These are phyloP conservation scores for Sapajus apella DNA, from an alignment of 2,113 vertebrate genomes.

Conservation along the genomic window DNA sequence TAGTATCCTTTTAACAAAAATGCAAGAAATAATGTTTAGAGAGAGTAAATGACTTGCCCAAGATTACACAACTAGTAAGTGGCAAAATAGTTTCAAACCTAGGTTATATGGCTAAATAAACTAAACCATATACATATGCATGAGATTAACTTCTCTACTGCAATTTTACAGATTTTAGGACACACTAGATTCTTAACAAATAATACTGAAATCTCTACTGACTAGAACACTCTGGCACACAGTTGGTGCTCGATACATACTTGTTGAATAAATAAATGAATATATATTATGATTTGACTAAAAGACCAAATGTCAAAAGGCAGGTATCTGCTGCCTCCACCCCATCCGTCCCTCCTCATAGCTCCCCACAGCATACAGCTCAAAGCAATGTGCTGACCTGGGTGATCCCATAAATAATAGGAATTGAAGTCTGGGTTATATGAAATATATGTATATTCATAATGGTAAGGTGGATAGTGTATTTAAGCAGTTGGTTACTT, in stretches of 20 bases:
- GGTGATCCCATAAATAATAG: background rate
- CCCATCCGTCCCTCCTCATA: background rate
- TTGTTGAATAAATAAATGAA: background rate
- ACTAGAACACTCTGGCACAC: background rate
- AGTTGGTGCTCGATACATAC: background rate
- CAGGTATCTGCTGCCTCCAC: background rate
- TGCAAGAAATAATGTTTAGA: background rate
- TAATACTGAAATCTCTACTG: background rate
- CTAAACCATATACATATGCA: background rate
- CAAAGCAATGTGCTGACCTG: background rate
- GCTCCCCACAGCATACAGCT: rapidly evolving
- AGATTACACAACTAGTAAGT: background rate
- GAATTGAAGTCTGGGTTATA: background rate
- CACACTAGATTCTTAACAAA: background rate
- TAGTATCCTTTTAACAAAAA: background rate
- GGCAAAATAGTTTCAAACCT: background rate
- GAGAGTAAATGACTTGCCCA: background rate
- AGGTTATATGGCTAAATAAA: background rate
- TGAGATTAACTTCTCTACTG: background rate
- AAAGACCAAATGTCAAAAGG: background rate
- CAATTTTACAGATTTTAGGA: background rate
- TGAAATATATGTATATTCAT: background rate
- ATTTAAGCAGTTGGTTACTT: background rate
- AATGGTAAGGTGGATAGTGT: background rate
- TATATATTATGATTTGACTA: background rate